A percentile compares a stretch with the other conserved stretches of the same genome.
phyloP scores from a whole-genome alignment of 2,113 vertebrate species.

The Oriolus oriolus region DNA sequence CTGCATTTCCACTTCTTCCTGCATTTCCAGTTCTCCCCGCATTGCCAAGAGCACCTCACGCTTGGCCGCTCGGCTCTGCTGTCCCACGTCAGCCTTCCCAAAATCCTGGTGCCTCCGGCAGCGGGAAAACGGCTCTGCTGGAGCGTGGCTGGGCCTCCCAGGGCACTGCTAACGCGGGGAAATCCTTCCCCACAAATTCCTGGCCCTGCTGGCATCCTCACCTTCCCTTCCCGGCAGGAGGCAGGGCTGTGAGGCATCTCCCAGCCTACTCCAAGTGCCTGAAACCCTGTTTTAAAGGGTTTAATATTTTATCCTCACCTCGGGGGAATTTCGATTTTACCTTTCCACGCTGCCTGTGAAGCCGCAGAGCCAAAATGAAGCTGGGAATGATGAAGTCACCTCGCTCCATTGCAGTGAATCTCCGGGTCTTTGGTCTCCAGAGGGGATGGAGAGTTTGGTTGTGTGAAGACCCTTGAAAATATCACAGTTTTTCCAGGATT shows the following conservation, averaged over 20 bases:
- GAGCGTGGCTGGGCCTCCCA: not conserved
- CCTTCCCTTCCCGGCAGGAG: not conserved
- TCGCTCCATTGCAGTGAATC: fast-evolving
- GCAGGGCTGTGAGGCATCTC: not conserved
- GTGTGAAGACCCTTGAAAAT: not conserved
- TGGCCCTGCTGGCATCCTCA: not conserved
- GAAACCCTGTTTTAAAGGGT: fast-evolving
- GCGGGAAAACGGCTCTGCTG: fast-evolving
- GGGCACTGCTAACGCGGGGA: fast-evolving
- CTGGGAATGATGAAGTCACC: not conserved
- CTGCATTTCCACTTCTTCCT: not conserved
- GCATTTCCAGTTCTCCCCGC: too few relatives aligned
- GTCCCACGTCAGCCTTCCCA: fast-evolving
- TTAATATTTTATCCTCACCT: not conserved
- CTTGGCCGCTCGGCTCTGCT: not conserved
- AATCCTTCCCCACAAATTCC: not conserved
- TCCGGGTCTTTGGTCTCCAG: not conserved
- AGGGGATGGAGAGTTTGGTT: not conserved
- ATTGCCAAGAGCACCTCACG: fast-evolving
- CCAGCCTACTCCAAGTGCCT: fast-evolving
- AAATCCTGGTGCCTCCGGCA: not conserved
- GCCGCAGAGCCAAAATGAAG: not conserved
- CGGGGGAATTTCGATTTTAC: not conserved
- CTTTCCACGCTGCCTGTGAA: not conserved
- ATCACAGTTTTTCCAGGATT: fast-evolving